phyloP scores from a whole-genome alignment of 2,888 invertebrate species.

The Cetonia aurata region DNA sequence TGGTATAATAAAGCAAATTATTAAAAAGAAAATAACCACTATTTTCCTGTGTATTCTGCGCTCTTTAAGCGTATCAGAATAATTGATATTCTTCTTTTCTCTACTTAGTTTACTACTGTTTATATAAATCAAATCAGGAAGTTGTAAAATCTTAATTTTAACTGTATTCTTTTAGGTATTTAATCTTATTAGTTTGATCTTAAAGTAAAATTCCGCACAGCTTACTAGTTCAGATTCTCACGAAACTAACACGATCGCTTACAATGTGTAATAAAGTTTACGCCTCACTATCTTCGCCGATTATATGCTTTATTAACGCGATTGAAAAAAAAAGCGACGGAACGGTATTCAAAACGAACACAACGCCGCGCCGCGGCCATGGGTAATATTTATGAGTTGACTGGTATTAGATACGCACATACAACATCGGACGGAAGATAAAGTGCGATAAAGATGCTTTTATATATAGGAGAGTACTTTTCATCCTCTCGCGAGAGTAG shows the following conservation, averaged over 20 bases:
- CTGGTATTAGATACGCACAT: slow-evolving; percentile 61
- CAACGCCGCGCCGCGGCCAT: slow-evolving; percentile 48
- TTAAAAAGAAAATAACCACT: too few species aligned
- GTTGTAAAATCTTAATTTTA: too few species aligned
- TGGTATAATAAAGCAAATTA: too few species aligned
- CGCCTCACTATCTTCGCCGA: slow-evolving; percentile 54
- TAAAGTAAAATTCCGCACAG: slow-evolving; percentile 54
- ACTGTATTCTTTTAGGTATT: too few species aligned
- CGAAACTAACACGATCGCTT: slow-evolving; percentile 51
- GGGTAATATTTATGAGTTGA: slow-evolving; percentile 58
- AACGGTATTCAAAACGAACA: slow-evolving; percentile 55
- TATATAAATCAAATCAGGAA: too few species aligned
- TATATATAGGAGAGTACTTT: slow-evolving; percentile 58
- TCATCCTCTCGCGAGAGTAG: slow-evolving; percentile 50
- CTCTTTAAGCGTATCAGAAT: too few species aligned
- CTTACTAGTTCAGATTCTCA: slow-evolving; percentile 54
- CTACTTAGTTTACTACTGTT: too few species aligned
- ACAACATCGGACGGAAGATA: slow-evolving; percentile 56
- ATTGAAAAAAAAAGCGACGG: slow-evolving; percentile 51
- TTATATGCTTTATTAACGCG: slow-evolving; percentile 56
- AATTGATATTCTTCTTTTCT: too few species aligned
- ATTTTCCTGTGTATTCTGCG: too few species aligned
- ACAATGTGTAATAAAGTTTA: slow-evolving; percentile 55
- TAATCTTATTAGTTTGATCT: slow-evolving; percentile 13
- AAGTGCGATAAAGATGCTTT: slow-evolving; percentile 59